phyloP scores from a whole-genome alignment of 2,888 invertebrate species.

The Pelosia muscerda region DNA sequence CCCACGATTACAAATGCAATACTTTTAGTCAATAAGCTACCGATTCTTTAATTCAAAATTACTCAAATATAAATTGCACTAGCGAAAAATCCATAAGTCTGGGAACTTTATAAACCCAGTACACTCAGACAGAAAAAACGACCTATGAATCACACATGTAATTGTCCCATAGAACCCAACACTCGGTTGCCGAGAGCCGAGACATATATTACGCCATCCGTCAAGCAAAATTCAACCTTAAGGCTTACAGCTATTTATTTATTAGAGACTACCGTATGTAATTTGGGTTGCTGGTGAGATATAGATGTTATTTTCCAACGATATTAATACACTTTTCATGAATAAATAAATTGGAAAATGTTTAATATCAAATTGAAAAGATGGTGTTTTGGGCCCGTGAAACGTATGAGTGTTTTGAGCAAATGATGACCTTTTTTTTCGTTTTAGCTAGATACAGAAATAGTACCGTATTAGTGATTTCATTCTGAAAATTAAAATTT shows the following conservation, averaged over 20 bases:
- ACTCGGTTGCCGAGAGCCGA: constrained; percentile 1
- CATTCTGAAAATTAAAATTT: too few relatives aligned
- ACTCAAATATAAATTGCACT: not conserved
- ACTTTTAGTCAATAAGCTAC: too few relatives aligned
- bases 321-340: not conserved
- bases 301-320: not conserved
- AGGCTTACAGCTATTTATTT: constrained; percentile 3
- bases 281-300: not conserved
- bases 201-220: not conserved
- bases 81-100: not conserved
- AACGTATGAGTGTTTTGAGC: too few relatives aligned
- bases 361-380: too few relatives aligned
- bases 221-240: not conserved
- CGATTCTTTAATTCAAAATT: not conserved
- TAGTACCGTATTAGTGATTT: too few relatives aligned
- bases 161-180: constrained; percentile 4
- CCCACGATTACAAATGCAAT: too few relatives aligned
- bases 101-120: constrained; percentile 4
- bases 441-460: too few relatives aligned
- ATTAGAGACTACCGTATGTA: not conserved
- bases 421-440: too few relatives aligned
- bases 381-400: too few relatives aligned
- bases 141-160: constrained; percentile 4
- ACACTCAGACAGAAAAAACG: constrained; percentile 1
- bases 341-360: not conserved